Conservation (phyloP, 2,888 invertebrate genomes). For the Parascotia fuliginaria region DNA sequence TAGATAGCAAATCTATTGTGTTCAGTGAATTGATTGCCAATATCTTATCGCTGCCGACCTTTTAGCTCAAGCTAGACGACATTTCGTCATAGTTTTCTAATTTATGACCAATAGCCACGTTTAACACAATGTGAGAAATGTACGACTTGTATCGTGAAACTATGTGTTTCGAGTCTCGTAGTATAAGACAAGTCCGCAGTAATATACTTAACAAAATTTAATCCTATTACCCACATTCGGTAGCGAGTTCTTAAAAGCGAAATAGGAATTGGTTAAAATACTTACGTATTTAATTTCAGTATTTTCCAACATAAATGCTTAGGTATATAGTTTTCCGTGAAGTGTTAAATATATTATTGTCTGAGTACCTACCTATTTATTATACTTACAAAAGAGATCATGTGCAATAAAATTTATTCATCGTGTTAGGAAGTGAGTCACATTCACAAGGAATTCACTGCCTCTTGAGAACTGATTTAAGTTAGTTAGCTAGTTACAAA, state of each 20-base stretch:
- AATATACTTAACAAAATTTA: conserved; percentile 8
- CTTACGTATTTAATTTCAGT: background rate
- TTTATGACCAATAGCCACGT: conserved; percentile 29
- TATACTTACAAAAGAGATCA: too few relatives aligned
- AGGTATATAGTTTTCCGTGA: too few relatives aligned
- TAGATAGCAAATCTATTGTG: conserved; percentile 16
- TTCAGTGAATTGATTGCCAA: conserved; percentile 24
- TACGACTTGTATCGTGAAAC: conserved; percentile 2
- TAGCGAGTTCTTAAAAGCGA: background rate
- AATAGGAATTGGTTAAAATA: background rate
- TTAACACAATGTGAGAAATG: conserved; percentile 18
- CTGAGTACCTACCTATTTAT: too few relatives aligned
- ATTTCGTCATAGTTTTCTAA: conserved; percentile 37
- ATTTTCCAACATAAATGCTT: background rate
- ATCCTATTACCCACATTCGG: conserved; percentile 1
- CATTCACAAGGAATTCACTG: too few relatives aligned
- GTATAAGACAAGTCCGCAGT: background rate
- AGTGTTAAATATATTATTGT: too few relatives aligned
- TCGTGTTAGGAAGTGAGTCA: too few relatives aligned
- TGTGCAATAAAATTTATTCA: too few relatives aligned
- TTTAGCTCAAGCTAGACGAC: conserved; percentile 20
- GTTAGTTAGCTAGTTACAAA: too few relatives aligned
- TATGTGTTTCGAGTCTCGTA: conserved; percentile 4
- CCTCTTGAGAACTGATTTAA: too few relatives aligned
- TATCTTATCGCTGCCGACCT: conserved; percentile 26